Evolutionary conservation across 2,113 vertebrate genomes (phyloP), one percentile per base, ranked within the genome.

Genomic region (Carassius gibelio): DNA sequence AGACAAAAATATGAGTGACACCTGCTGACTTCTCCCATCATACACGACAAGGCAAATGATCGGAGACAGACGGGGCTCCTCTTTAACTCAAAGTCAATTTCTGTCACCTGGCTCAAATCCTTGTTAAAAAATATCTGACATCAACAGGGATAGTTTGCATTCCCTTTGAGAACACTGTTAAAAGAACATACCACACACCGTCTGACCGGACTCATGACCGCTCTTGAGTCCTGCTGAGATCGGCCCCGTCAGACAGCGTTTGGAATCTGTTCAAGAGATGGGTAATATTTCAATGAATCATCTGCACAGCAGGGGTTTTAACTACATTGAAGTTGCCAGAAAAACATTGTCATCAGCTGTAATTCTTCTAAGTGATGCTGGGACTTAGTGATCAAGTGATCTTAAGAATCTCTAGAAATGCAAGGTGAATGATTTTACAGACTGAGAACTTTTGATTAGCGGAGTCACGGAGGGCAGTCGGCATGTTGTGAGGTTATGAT

Each of bases 1-100:
- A 48, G 52, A 77, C 81, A 82, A 79, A 83, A 80, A 59, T 81
- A 76, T 68, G 59, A 78, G 71, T 78, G 75, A 84, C 75, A 85
- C 52, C 75, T 26, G 30, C 66, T 79, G 84, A 59, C 48, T 30
- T 74, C 82, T 69, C 38, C 72, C 59, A 36, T 61, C 62, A 62
- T 23, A 38, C 17, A 74, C 34, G 36, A 61, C 45, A 71, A 66
- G 69, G 8, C 69, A 64, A 50, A 81, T 85, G 84, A 72, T 59
- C 26, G 52, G 68, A 14, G 30, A 71, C 42, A 52, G 45, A n/a
- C 23, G 8, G 10, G 34, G 21, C 68, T 72, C 75, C 64, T 69
- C 30, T 80, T 59, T 36, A 84, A 80, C 59, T 77, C 76, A 81
- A 85, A 66, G 88, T 61, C 55, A 84, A 30, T 81, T 57, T 57